A percentile compares a stretch with the other conserved stretches of the same genome.
Conservation (phyloP, 2,797 vertebrate genomes). For the Pseudochromis fuscus region DNA sequence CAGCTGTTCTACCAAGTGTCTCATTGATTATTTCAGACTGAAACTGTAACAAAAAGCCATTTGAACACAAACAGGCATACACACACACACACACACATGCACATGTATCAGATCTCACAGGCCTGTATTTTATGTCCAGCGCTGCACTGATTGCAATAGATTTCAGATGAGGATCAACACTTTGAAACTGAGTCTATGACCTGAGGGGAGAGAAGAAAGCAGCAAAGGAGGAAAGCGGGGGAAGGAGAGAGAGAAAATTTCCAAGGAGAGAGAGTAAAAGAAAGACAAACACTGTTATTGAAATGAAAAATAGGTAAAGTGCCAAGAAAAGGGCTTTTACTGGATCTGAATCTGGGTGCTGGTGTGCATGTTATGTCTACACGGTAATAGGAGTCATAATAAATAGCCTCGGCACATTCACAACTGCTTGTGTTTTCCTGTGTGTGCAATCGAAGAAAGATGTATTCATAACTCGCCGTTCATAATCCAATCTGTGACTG, state of each 20-base stretch:
- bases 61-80: constrained; percentile 47
- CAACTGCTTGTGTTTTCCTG: constrained; percentile 57
- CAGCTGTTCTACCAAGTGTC: constrained; percentile 47
- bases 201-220: constrained; percentile 81
- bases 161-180: constrained; percentile 90
- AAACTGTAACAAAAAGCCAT: constrained; percentile 66
- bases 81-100: constrained; percentile 37
- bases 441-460: constrained; percentile 74
- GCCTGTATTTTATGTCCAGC: constrained; percentile 69
- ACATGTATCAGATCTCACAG: constrained; percentile 58
- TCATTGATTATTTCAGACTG: constrained; percentile 69
- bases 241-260: constrained; percentile 47
- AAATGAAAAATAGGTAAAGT: constrained; percentile 52
- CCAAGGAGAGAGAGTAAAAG: constrained; percentile 18
- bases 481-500: constrained; percentile 89
- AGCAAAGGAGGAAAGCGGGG: constrained; percentile 6
- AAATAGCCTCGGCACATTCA: constrained; percentile 54
- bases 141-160: constrained; percentile 86
- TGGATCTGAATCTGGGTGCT: constrained; percentile 62
- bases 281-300: constrained; percentile 53
- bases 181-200: constrained; percentile 90
- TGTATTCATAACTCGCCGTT: constrained; percentile 73
- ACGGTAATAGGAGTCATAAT: constrained; percentile 53
- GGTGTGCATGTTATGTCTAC: constrained; percentile 53
- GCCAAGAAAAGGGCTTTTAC: constrained; percentile 50